Conservation (phyloP, 2,113 vertebrate genomes). For the Elephas maximus region DNA sequence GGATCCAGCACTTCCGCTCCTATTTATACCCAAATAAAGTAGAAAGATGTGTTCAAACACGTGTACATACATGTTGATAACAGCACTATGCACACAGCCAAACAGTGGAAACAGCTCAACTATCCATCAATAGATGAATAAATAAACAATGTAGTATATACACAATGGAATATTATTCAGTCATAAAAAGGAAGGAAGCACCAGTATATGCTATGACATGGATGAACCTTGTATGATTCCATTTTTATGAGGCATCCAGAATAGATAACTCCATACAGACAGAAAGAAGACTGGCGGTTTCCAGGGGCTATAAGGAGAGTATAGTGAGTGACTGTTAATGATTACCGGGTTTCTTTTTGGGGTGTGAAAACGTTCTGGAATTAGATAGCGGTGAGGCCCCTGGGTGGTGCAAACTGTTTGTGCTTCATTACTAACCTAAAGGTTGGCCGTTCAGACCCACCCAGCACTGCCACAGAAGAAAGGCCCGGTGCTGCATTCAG, state of each 20-base stretch:
- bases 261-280: background rate
- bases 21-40: background rate
- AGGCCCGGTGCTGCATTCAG: background rate
- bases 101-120: background rate
- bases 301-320: too few relatives aligned
- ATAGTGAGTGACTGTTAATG: background rate
- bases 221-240: background rate
- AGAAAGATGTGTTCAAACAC: background rate
- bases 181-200: too few relatives aligned
- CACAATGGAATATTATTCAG: too few relatives aligned
- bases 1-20: background rate
- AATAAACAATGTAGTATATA: background rate
- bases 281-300: background rate
- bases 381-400: background rate
- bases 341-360: background rate
- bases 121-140: background rate
- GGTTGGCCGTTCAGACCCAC: background rate
- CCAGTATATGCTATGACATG: too few relatives aligned
- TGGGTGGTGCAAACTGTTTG: background rate
- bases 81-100: background rate
- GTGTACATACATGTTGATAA: background rate
- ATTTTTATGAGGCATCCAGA: too few relatives aligned
- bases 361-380: background rate
- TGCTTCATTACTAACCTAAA: background rate
- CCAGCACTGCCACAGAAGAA: too few relatives aligned